Evolutionary conservation across 2,797 vertebrate genomes (phyloP).

Genomic region (Scolopax rusticola): DNA sequence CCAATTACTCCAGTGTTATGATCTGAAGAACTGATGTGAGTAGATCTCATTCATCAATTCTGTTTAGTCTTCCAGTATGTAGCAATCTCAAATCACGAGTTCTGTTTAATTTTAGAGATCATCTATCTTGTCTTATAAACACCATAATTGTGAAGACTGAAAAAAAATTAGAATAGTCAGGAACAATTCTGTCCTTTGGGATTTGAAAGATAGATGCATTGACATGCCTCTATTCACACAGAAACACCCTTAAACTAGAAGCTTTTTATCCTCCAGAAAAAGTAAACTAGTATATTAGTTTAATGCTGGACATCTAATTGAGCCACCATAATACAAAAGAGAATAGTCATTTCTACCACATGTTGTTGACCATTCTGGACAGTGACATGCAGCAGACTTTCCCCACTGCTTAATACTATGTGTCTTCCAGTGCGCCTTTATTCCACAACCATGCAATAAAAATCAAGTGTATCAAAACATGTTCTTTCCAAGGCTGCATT

Average conservation of each 20-base stretch:
- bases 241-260: background rate
- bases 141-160: background rate
- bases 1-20: background rate
- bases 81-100: background rate
- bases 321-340: background rate
- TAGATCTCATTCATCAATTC: background rate
- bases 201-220: background rate
- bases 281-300: background rate
- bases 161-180: background rate
- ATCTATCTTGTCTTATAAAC: background rate
- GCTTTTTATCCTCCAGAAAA: background rate
- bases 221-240: background rate
- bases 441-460: background rate
- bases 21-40: background rate
- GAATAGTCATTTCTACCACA: background rate
- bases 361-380: background rate
- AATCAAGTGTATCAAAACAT: background rate
- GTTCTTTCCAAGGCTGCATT: background rate
- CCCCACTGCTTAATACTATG: background rate
- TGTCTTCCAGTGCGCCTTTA: background rate
- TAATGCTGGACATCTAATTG: background rate
- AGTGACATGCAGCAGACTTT: background rate
- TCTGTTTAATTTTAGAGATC: background rate
- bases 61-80: background rate
- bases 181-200: background rate